Evolutionary conservation across 2,113 vertebrate species (phyloP), one percentile per base, ranked within the genome.

Genomic region (Coptodon rendalli): DNA sequence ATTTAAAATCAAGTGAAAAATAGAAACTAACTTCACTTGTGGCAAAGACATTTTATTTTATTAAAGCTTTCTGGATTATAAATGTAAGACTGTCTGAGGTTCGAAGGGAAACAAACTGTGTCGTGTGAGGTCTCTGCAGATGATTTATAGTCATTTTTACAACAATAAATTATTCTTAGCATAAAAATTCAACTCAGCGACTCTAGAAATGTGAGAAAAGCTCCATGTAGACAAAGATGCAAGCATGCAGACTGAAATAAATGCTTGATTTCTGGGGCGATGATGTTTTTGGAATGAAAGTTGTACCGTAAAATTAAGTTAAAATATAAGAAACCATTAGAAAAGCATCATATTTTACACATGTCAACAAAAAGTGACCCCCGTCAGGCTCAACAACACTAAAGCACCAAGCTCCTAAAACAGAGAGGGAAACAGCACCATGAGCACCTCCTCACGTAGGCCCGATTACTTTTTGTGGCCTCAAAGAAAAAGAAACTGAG

Each of bases 121-220:
- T 0, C 0, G 3, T 43, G 36, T 40, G 34, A 68, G 3, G 3
- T 24, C 36, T 40, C 36, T 68, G 63, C 19, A 38, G 66, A 43
- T 43, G 36, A 9, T 71, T 2, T 0, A 0, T 14, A 43, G 66
- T 1, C n/a, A 4, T 71, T 43, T 40, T 43, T 43, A 24, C 5
- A 24, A 22, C 36, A 71, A 24, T 12, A 71, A 71, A 24, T 71
- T 43, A 9, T 71, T 71, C n/a, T 68, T 2, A 68, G 36, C n/a
- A 14, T 1, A 14, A 27, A 3, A 24, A 24, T 16, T 43, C 5
- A 71, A 71, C 66, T 24, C 66, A 71, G 38, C 36, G 24, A 43
- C 66, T 16, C 38, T 43, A 71, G 36, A 71, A 71, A 71, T 71
- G 38, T 43, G 12, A 40, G 19, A 6, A 68, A 22, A 40, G 36